phyloP scores from a whole-genome alignment of 2,113 vertebrate species.

The Brachirus orientalis region DNA sequence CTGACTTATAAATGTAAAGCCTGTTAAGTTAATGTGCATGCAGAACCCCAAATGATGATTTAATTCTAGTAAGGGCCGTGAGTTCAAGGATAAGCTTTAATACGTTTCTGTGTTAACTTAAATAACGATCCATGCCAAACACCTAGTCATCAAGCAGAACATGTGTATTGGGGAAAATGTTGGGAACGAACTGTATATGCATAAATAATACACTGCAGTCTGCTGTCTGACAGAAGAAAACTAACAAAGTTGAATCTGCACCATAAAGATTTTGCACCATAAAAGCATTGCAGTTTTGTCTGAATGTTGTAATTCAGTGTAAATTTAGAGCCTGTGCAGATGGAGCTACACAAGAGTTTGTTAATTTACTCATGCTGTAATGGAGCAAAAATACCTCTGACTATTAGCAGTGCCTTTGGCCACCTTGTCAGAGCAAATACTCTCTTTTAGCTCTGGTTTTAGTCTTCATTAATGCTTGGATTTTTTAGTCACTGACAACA shows the following conservation, averaged over 20 bases:
- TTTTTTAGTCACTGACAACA: no score
- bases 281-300: slow-evolving; percentile 42
- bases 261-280: slow-evolving; percentile 8
- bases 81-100: slow-evolving; percentile 62
- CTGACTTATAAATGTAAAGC: slow-evolving; percentile 59
- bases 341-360: neutral
- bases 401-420: neutral
- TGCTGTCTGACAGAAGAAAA: slow-evolving; percentile 48
- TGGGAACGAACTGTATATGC: slow-evolving; percentile 27
- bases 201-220: slow-evolving; percentile 73
- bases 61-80: slow-evolving; percentile 67
- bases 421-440: no score
- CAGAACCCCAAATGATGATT: slow-evolving; percentile 66
- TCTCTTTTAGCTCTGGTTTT: no score
- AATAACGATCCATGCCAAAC: slow-evolving; percentile 63
- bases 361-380: neutral
- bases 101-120: slow-evolving; percentile 62
- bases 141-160: no score
- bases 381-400: neutral
- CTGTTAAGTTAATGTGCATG: slow-evolving; percentile 71
- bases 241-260: no score
- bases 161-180: slow-evolving; percentile 49
- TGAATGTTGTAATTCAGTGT: slow-evolving; percentile 1
- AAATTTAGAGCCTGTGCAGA: slow-evolving; percentile 9
- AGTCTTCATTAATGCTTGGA: no score